A percentile compares a stretch with the other conserved stretches of the same genome.
Evolutionary conservation across 2,113 vertebrate genomes (phyloP).

Genomic region (Sturnus vulgaris): DNA sequence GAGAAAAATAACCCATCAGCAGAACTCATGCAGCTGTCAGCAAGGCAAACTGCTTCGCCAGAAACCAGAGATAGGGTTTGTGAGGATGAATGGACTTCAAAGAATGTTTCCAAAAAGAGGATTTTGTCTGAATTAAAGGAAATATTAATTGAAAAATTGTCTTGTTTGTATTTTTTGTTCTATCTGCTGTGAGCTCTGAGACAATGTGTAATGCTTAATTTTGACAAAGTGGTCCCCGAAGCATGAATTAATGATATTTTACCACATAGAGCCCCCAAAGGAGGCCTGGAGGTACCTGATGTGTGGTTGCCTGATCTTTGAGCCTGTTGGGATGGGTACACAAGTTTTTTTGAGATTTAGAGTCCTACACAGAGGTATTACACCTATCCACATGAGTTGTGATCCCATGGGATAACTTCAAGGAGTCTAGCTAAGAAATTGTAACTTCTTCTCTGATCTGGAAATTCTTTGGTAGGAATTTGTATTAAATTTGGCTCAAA

Average conservation of each 20-base stretch:
- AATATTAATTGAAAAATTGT: background rate
- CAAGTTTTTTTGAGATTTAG: background rate
- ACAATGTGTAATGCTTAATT: background rate
- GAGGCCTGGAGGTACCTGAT: background rate
- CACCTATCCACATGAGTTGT: background rate
- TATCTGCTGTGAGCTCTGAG: background rate
- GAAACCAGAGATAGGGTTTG: background rate
- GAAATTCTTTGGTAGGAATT: background rate
- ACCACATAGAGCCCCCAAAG: fast-evolving
- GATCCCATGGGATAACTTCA: background rate
- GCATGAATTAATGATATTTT: background rate
- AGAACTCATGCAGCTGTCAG: background rate
- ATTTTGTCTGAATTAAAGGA: background rate
- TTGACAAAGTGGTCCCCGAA: background rate
- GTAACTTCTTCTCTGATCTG: background rate
- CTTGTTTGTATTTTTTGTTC: background rate
- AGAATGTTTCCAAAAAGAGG: background rate
- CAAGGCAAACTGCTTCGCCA: background rate
- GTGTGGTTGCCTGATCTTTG: background rate
- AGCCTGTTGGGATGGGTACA: background rate
- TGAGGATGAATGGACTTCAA: background rate
- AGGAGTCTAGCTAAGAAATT: background rate
- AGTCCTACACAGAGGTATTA: background rate
- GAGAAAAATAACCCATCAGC: background rate
- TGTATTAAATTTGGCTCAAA: background rate